phyloP scores from a whole-genome alignment of 2,888 invertebrate species.

The Meandrusa payeni region DNA sequence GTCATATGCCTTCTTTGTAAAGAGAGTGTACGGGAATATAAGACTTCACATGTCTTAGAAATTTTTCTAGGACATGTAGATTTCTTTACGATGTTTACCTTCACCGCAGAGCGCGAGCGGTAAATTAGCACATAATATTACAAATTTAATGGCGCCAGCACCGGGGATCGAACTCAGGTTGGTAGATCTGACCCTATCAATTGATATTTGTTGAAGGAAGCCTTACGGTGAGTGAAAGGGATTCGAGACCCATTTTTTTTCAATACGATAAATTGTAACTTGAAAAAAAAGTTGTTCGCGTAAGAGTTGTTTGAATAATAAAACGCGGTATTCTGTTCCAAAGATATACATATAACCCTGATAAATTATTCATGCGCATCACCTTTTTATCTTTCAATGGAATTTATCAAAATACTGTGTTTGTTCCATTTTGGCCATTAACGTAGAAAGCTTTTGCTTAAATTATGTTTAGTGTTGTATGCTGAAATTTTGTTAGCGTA shows the following conservation, averaged over 20 bases:
- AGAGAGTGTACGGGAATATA: too few species aligned
- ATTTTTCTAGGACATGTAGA: too few species aligned
- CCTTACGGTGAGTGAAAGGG: background rate
- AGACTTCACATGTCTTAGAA: too few species aligned
- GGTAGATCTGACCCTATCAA: too few species aligned
- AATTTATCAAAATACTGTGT: constrained; percentile 10
- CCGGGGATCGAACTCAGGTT: too few species aligned
- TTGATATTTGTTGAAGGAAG: background rate
- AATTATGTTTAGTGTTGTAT: constrained; percentile 1
- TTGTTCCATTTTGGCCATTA: constrained; percentile 8
- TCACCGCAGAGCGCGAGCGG: too few species aligned
- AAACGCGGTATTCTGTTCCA: constrained; percentile 3
- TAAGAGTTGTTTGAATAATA: constrained; percentile 5
- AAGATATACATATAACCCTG: constrained; percentile 15
- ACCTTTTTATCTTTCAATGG: constrained; percentile 12
- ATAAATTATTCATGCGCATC: constrained; percentile 21
- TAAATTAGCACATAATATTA: too few species aligned
- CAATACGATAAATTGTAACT: constrained; percentile 5
- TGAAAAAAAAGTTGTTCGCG: constrained; percentile 1
- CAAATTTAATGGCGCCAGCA: too few species aligned
- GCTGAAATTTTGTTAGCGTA: too few species aligned
- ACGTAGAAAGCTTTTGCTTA: constrained; percentile 4
- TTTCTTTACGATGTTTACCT: too few species aligned
- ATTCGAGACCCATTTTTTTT: background rate
- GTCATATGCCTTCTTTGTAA: too few species aligned